Base-by-base conservation (phyloP, 2,113 vertebrate species). In the Cyanoderma ruficeps region DNA sequence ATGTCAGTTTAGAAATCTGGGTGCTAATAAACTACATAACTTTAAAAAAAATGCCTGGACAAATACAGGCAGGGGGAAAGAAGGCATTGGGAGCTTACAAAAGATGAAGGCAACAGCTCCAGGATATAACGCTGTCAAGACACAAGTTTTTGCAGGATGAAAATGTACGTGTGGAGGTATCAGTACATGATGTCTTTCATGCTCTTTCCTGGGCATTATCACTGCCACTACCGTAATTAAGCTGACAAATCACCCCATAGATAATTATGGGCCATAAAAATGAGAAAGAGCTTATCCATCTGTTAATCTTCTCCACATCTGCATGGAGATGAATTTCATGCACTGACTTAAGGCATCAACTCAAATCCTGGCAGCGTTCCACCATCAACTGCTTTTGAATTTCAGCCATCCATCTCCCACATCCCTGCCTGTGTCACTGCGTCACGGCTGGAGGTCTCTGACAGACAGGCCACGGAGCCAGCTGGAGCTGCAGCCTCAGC, bases 141-240 rank as follows among this genome's bases (percentile, higher is more conserved):
- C 44, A 25, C 42, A 61, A 28, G 18, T 23, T 63, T 63, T 76
- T 79, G 30, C 41, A 76, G 24, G 19, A 41, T 27, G 44, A 80
- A 57, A 79, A 69, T 0, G 6, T 42, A 37, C 0, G 1, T 25
- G 15, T 80, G 27, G 31, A 72, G 7, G 20, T 65, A 77, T 30
- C 0, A 0, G 55, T 37, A 25, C 31, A 18, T 2, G 5, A 13
- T 37, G 25, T 27, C 47, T 80, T 65, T 46, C 19, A 37, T 3
- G 28, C 46, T 69, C 31, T 28, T 60, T 74, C 46, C n/a, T 28
- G 33, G 31, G 55, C 42, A 60, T 68, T 57, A 65, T 27, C n/a
- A 11, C 28, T 42, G 49, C 53, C 30, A 13, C 17, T 44, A 20
- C 24, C 15, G 28, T 42, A 83, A 86, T 37, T 53, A 71, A 83